Evolutionary conservation across 2,888 invertebrate species (phyloP).

Genomic region (Oscheius sp.): DNA sequence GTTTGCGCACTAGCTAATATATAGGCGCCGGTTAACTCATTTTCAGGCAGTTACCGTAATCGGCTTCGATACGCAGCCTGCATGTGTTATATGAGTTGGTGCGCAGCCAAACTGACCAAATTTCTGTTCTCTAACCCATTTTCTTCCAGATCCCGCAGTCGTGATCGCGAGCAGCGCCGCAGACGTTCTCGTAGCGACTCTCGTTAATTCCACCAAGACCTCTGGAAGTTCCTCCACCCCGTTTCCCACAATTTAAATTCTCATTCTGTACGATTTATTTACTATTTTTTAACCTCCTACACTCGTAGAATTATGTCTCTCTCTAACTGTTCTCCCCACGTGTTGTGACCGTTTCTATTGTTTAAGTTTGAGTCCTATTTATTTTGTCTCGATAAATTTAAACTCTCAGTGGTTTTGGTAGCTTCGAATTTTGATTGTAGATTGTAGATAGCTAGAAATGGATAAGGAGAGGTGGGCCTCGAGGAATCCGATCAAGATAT

Average conservation of each 20-base stretch:
- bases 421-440: not conserved
- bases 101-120: no score
- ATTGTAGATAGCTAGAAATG: no score
- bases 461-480: no score
- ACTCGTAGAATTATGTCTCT: no score
- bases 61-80: no score
- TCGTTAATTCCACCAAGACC: not conserved
- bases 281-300: not conserved
- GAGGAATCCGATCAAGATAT: no score
- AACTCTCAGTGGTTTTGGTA: not conserved
- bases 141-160: conserved; percentile 34
- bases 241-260: not conserved
- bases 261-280: not conserved
- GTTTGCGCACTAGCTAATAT: no score
- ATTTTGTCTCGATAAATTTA: not conserved
- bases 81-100: not conserved
- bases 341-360: not conserved
- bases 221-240: no score
- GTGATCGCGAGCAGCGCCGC: conserved; percentile 23
- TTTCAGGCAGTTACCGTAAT: no score
- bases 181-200: conserved; percentile 30
- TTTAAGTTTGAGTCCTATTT: not conserved
- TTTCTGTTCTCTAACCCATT: no score
- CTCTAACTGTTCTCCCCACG: not conserved
- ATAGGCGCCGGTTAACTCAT: no score